These are phyloP conservation scores for Neelides sp. DNA, from an alignment of 1,140 invertebrate genomes.

Conservation along the genomic window DNA sequence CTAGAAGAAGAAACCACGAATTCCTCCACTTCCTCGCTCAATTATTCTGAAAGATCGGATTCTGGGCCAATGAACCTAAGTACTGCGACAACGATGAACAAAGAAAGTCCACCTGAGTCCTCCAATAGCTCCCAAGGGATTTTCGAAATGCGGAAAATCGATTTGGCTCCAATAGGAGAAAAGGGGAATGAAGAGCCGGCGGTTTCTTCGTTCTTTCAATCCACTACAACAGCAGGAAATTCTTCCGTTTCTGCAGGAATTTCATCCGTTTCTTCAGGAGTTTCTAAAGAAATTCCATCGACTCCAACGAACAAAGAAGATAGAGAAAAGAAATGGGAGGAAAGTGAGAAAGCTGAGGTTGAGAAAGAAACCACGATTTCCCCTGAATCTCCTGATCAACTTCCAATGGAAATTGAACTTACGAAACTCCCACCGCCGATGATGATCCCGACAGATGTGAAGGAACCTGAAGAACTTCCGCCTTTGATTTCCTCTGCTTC, in stretches of 20 bases:
- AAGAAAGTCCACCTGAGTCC: no score
- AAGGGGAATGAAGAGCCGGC: background rate
- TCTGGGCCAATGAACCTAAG: no score
- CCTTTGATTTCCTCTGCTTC: constrained; percentile 32
- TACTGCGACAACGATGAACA: no score
- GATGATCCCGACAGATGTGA: constrained; percentile 38
- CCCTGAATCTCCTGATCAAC: constrained; percentile 26
- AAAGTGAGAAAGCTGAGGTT: background rate
- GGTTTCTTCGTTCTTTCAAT: background rate
- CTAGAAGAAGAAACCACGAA: background rate
- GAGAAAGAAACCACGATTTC: constrained; percentile 12
- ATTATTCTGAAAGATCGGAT: background rate
- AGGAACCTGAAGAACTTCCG: constrained; percentile 41
- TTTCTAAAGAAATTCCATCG: background rate
- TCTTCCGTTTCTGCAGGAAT: background rate
- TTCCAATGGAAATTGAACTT: constrained; percentile 4
- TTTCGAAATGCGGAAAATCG: no score
- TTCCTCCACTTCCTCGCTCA: background rate
- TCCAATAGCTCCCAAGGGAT: no score
- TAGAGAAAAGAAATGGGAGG: background rate
- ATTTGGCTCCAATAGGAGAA: constrained; percentile 2
- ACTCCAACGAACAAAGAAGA: background rate
- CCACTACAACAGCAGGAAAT: background rate
- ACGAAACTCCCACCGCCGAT: constrained; percentile 42
- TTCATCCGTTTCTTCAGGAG: background rate